phyloP scores from a whole-genome alignment of 1,140 invertebrate genomes.

The Fopius arisanus region DNA sequence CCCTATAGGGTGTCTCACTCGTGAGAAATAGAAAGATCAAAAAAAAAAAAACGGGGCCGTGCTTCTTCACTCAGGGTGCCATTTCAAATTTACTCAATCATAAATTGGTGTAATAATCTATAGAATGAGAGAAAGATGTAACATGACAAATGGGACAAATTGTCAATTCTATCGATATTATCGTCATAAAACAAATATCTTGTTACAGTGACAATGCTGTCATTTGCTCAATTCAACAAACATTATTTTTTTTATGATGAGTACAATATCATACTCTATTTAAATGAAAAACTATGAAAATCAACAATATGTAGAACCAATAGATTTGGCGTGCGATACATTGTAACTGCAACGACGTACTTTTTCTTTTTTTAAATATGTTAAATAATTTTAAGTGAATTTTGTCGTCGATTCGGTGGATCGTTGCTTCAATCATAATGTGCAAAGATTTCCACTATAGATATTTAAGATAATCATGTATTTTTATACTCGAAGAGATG shows the following conservation, averaged over 20 bases:
- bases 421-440: conserved; percentile 30
- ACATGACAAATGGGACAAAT: not conserved
- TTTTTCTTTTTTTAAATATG: conserved; percentile 15
- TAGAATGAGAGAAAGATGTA: too few relatives aligned
- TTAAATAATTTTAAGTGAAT: conserved; percentile 4
- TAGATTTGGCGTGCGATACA: not conserved
- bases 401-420: not conserved
- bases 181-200: conserved; percentile 2
- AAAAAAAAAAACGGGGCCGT: conserved; percentile 38
- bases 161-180: conserved; percentile 1
- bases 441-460: conserved; percentile 34
- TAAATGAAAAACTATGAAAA: not conserved
- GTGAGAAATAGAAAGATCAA: too few relatives aligned
- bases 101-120: not conserved
- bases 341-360: not conserved
- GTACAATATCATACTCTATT: not conserved
- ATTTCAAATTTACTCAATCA: conserved; percentile 37
- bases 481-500: conserved; percentile 42
- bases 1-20: conserved; percentile 53
- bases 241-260: not conserved
- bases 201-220: not conserved
- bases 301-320: not conserved
- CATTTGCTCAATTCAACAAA: conserved; percentile 10
- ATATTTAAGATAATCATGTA: conserved; percentile 41
- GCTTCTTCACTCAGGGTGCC: conserved; percentile 60